Base-by-base conservation (phyloP, 2,888 invertebrate genomes). In the Platerodrilus igneus region DNA sequence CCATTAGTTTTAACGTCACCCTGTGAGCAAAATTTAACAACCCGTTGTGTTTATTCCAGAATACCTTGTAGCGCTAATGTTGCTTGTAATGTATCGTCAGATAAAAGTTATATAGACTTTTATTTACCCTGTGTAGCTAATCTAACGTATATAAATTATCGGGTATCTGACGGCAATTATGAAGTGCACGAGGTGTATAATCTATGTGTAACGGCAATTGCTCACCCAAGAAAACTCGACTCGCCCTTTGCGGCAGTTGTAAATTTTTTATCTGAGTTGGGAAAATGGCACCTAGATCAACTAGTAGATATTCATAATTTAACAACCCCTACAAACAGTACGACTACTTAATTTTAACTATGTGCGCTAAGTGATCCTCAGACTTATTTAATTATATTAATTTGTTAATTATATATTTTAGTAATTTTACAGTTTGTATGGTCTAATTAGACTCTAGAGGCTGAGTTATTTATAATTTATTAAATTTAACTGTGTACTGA, bases 71-170 rank as follows among this genome's bases (percentile, higher is more conserved):
- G 11, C n/a, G 32, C 31, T 3, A 18, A 36, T 16, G 32, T 36
- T 7, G 26, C 36, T 4, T 41, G 41, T 9, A 52, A 53, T 22
- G 41, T 47, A 3, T 46, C 53, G 4, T 45, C 50, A 18, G 48
- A 45, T 26, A 48, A 44, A 6, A 59, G 59, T 11, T 47, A 45
- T 19, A 57, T 64, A 3, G 42, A 51, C 5, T 45, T 62, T 4
- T 51, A 44, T 11, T 54, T 63, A 25, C 64, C 64, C 4, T 64
- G 64, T 41, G 52, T 64, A 40, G 59, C 62, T 0, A 62, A 55
- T 3, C 60, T 62, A 1, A 53, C 41, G 3, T 11, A 37, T 6
- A 11, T 16, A 0, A 33, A 41, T 10, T n/a, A 31, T 17, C 20
- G 18, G 9, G 18, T 36, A 5, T 13, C 27, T n/a, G 36, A 36